Evolutionary conservation across 2,888 invertebrate species (phyloP).

Genomic region (Pristionchus mayeri): DNA sequence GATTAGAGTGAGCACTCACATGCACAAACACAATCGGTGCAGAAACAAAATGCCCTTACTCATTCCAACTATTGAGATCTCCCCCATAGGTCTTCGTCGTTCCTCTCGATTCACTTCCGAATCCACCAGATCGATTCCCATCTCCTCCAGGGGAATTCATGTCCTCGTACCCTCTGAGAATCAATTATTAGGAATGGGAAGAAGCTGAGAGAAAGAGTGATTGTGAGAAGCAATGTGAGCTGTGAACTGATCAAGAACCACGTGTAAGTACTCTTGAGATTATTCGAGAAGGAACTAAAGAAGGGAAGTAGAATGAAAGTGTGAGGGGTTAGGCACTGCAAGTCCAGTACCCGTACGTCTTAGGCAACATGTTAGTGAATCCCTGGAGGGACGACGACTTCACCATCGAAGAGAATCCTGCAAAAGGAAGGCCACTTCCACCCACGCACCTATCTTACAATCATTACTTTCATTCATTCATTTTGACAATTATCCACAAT

Average conservation of each 20-base stretch:
- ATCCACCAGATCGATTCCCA: background rate
- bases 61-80: conserved; percentile 42
- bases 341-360: conserved; percentile 52
- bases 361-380: conserved; percentile 57
- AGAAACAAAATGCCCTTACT: background rate
- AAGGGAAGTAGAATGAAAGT: background rate
- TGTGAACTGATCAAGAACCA: too few species aligned
- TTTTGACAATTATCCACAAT: background rate
- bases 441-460: too few species aligned
- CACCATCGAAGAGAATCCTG: conserved; percentile 67
- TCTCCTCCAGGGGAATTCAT: conserved; percentile 53
- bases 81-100: conserved; percentile 30
- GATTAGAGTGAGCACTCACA: background rate
- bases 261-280: background rate
- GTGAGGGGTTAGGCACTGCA: conserved; percentile 4
- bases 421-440: too few species aligned
- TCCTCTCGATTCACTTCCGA: background rate
- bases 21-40: background rate
- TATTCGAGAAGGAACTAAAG: too few species aligned
- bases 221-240: too few species aligned
- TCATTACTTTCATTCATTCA: background rate
- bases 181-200: background rate
- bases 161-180: conserved; percentile 70
- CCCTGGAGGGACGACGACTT: conserved; percentile 75
- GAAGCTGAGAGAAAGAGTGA: background rate